Evolutionary conservation across 2,113 vertebrate genomes (phyloP), one percentile per base, ranked within the genome.

Genomic region (Prionailurus viverrinus): DNA sequence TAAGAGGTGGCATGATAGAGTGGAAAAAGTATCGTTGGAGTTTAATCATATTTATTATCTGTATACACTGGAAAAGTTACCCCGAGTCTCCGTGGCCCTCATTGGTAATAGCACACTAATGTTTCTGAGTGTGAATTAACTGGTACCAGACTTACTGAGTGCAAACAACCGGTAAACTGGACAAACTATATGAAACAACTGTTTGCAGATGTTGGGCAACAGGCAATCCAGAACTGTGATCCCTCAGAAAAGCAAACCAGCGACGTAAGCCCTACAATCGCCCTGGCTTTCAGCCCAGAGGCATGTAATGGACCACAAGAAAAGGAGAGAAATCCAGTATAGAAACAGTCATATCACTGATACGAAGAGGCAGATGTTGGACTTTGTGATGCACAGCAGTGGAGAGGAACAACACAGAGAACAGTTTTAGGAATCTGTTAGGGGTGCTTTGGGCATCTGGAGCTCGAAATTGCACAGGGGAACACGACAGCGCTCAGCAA

Each of bases 201-300:
- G 7, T 69, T 90, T 87, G 92, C 61, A 48, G 69, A 58, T 92
- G 58, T 69, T 76, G 69, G 58, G 65, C 36, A 80, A 84, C 0
- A 68, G 65, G 25, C 3, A 31, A 19, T 66, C 1, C 36, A 94
- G 21, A 88, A 61, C 2, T 18, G 12, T 69, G 27, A 71, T 76
- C 21, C 55, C 58, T 66, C 19, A 53, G 23, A 29, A 78, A 94
- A 95, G 33, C 21, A 95, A 89, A 51, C 6, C 66, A 48, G 21
- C 0, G 1, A 95, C 18, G 6, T 51, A 76, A 94, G 41, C 4
- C 13, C 25, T 66, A 1, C 0, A 39, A 1, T n/a, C 1, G 18
- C 13, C 7, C 33, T 45, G 6, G 21, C 41, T 91, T 63, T 92
- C 36, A 79, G 31, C 16, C 31, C 58, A 16, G 25, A 91, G 68